phyloP scores from a whole-genome alignment of 2,888 invertebrate genomes.

The Acleris holmiana region DNA sequence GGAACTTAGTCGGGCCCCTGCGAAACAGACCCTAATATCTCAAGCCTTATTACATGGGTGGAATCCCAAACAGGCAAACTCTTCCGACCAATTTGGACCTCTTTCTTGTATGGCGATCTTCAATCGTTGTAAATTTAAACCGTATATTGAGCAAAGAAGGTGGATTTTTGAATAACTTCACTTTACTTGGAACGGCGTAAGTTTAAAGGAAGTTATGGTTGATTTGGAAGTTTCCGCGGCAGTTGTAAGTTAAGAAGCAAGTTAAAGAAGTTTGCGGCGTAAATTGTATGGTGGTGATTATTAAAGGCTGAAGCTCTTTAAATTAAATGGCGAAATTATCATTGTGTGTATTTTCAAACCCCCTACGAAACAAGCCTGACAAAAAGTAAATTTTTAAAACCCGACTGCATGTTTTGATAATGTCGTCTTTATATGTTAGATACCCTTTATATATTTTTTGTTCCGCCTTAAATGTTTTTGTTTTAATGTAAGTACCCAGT shows the following conservation, averaged over 20 bases:
- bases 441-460: too few species aligned
- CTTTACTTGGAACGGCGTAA: not conserved
- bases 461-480: too few species aligned
- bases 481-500: too few species aligned
- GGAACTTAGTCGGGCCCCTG: slow-evolving; percentile 48
- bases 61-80: slow-evolving; percentile 47
- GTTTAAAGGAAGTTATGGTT: not conserved
- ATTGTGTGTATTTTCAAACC: not conserved
- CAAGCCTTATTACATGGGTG: slow-evolving; percentile 49
- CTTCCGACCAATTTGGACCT: slow-evolving; percentile 52
- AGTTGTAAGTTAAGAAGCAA: slow-evolving; percentile 47
- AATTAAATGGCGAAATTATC: not conserved
- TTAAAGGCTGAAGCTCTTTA: not conserved
- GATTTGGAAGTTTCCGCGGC: slow-evolving; percentile 41
- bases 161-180: not conserved
- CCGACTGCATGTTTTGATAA: too few species aligned
- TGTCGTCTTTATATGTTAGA: too few species aligned
- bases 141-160: not conserved
- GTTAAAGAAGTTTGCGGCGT: slow-evolving; percentile 46
- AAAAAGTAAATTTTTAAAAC: too few species aligned
- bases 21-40: slow-evolving; percentile 58
- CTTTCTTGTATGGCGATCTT: slow-evolving; percentile 20
- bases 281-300: slow-evolving; percentile 39
- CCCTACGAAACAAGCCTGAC: too few species aligned
- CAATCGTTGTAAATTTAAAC: not conserved